Conservation (phyloP, 2,888 invertebrate genomes). For the Pseudanteris insignis region DNA sequence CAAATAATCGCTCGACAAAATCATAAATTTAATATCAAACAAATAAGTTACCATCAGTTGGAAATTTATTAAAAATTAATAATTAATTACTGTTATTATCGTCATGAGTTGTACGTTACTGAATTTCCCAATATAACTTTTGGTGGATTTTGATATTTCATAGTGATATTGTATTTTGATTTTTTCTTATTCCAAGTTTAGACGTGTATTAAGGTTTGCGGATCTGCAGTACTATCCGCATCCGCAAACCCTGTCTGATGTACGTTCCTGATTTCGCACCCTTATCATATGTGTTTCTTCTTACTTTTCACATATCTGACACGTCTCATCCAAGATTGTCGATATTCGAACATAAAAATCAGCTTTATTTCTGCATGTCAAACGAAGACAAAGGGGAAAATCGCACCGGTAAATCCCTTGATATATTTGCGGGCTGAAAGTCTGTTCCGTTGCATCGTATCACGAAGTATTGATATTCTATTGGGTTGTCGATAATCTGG, state of each 20-base stretch:
- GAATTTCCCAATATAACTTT: too few relatives aligned
- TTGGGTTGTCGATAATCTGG: constrained; percentile 38
- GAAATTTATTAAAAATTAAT: too few relatives aligned
- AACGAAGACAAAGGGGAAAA: constrained; percentile 40
- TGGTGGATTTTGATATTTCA: too few relatives aligned
- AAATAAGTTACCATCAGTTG: too few relatives aligned
- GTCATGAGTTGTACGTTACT: too few relatives aligned
- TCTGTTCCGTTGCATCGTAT: constrained; percentile 33
- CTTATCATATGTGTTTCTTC: constrained; percentile 50
- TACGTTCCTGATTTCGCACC: constrained; percentile 50
- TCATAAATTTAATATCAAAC: too few relatives aligned
- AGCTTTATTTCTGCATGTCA: constrained; percentile 56
- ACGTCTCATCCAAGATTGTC: constrained; percentile 54
- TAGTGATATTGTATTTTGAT: too few relatives aligned
- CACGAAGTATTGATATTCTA: constrained; percentile 41
- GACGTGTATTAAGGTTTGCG: too few relatives aligned
- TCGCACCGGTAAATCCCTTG: constrained; percentile 45
- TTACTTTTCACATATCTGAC: constrained; percentile 53
- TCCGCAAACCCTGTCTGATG: background rate
- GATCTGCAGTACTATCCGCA: too few relatives aligned
- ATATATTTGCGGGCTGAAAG: constrained; percentile 45
- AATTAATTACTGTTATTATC: too few relatives aligned
- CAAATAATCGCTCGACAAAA: too few relatives aligned
- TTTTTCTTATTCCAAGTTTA: too few relatives aligned
- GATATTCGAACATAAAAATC: constrained; percentile 62